Conservation (phyloP, 2,113 vertebrate genomes). For the Ailurus styani region DNA sequence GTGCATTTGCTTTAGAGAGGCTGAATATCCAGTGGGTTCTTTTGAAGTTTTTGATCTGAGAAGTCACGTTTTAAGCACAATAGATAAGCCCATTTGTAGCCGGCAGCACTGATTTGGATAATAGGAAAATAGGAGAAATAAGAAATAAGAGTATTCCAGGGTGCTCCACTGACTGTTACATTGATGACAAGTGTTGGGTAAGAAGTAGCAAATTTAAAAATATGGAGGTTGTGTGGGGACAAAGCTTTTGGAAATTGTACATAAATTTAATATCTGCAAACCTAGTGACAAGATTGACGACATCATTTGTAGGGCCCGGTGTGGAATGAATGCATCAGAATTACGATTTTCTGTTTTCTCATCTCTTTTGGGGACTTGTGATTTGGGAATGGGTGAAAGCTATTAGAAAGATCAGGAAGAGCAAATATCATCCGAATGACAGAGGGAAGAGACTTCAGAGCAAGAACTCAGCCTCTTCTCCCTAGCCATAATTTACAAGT, state of each 20-base stretch:
- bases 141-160: neutral
- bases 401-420: neutral
- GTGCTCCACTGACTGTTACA: neutral
- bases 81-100: neutral
- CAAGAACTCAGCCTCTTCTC: neutral
- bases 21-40: neutral
- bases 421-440: neutral
- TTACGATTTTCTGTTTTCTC: neutral
- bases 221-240: neutral
- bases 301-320: neutral
- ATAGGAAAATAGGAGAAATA: neutral
- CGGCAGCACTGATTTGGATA: neutral
- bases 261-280: neutral
- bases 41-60: neutral
- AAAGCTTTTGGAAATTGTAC: neutral
- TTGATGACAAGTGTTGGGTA: neutral
- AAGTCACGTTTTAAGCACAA: neutral
- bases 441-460: neutral
- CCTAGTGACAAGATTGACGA: neutral
- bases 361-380: neutral
- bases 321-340: neutral
- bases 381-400: neutral
- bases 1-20: neutral
- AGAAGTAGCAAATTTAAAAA: neutral
- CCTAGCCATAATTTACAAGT: neutral